Evolutionary conservation across 2,797 vertebrate genomes (phyloP).

Genomic region (Paratrypauchen microcephalus): DNA sequence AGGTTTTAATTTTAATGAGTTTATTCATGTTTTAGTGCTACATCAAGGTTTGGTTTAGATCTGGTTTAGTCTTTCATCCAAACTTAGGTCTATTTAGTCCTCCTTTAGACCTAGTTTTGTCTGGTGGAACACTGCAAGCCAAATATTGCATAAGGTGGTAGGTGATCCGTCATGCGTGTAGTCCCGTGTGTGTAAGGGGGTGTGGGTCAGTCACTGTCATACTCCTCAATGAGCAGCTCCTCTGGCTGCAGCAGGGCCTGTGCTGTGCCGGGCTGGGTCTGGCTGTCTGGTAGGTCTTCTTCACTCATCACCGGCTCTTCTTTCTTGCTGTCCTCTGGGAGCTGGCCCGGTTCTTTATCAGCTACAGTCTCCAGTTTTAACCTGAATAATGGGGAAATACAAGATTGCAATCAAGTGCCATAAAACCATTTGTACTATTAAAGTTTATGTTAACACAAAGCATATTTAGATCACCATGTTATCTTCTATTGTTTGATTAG

Average conservation of each 20-base stretch:
- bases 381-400: conserved; percentile 58
- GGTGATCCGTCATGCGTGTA: background rate
- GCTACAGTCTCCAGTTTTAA: conserved; percentile 85
- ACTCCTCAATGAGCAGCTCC: conserved; percentile 88
- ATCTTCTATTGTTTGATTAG: no score
- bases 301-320: conserved; percentile 39
- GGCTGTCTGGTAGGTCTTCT: conserved; percentile 76
- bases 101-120: background rate
- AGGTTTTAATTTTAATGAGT: no score
- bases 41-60: no score
- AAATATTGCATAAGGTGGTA: background rate
- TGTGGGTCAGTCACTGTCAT: conserved; percentile 41
- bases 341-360: conserved; percentile 83
- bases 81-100: background rate
- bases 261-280: conserved; percentile 78
- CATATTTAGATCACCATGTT: no score
- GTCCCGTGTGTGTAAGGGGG: no score
- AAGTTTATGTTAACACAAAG: no score
- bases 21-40: no score
- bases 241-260: conserved; percentile 79
- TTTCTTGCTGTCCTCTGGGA: conserved; percentile 72
- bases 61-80: background rate
- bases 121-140: background rate
- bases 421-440: no score
- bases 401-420: background rate